Evolutionary conservation across 2,888 invertebrate genomes (phyloP), one percentile per base, ranked within the genome.

Genomic region (Caenorhabditis sp.): DNA sequence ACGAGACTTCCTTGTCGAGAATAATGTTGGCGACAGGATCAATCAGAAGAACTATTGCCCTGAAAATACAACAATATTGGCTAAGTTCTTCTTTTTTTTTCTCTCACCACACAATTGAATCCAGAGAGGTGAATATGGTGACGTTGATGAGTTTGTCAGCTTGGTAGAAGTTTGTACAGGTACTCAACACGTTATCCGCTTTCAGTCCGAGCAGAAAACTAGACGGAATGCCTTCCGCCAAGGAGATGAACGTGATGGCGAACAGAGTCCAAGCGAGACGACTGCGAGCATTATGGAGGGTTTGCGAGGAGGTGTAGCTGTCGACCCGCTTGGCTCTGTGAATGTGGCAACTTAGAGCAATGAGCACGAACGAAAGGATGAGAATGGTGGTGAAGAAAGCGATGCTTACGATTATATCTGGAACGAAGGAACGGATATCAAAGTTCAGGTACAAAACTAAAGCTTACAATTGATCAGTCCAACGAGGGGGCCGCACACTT

Each of bases 301-400:
- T 68, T 43, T 68, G 58, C 6, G 68, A 68, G 4, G 58, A 58
- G 1, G 52, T 52, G 58, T 68, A 68, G 15, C 52, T 68, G 50
- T 58, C 68, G 15, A 43, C 6, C 35, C 52, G 58, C 32, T 58
- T 58, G 8, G 68, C 27, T 26, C 32, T 30, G 2, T 35, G 41
- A 32, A 68, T 68, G 41, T 68, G 58, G n/a, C 48, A 50, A 26
- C 58, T 68, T 1, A 68, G 52, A 17, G 50, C 41, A n/a, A 68
- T 52, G 24, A 68, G 35, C 15, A 68, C 68, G 20, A 68, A 68
- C 20, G 58, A 35, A 20, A 68, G 50, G 22, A 68, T 68, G 6
- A 68, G 6, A 4, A 68, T 58, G 17, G 68, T 68, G 9, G 43
- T 3, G 17, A 56, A 11, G 43, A 68, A 68, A 13, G 41, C 50